These are phyloP conservation scores for Tachuris rubrigastra DNA, from an alignment of 2,113 vertebrate genomes.

Conservation along the genomic window DNA sequence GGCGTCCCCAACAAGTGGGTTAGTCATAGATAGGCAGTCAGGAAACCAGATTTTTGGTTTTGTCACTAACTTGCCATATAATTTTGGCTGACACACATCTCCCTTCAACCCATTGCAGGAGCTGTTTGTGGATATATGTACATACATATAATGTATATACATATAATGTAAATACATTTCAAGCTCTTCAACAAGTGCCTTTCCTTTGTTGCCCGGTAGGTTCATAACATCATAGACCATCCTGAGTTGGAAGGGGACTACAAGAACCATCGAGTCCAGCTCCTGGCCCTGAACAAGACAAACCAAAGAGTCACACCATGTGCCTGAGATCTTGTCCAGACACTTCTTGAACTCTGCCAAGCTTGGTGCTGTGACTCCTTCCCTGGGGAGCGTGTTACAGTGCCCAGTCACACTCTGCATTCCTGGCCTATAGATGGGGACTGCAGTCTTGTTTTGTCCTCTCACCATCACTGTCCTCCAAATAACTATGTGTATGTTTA, in stretches of 20 bases:
- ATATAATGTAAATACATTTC: no score
- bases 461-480: not conserved
- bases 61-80: not conserved
- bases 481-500: not conserved
- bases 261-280: not conserved
- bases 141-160: no score
- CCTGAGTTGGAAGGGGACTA: not conserved
- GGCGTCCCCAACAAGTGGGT: not conserved
- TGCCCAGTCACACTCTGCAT: fast-evolving
- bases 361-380: not conserved
- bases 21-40: not conserved
- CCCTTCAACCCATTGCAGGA: not conserved
- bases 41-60: not conserved
- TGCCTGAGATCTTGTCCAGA: not conserved
- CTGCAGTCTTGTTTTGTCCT: not conserved
- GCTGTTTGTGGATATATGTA: not conserved
- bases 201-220: not conserved
- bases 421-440: not conserved
- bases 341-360: not conserved
- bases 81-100: not conserved
- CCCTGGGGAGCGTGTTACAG: not conserved
- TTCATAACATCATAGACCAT: not conserved
- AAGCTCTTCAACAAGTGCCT: not conserved
- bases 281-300: not conserved
- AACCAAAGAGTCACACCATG: not conserved